Conservation (phyloP, 2,888 invertebrate species). For the Chrysina gloriosa region DNA sequence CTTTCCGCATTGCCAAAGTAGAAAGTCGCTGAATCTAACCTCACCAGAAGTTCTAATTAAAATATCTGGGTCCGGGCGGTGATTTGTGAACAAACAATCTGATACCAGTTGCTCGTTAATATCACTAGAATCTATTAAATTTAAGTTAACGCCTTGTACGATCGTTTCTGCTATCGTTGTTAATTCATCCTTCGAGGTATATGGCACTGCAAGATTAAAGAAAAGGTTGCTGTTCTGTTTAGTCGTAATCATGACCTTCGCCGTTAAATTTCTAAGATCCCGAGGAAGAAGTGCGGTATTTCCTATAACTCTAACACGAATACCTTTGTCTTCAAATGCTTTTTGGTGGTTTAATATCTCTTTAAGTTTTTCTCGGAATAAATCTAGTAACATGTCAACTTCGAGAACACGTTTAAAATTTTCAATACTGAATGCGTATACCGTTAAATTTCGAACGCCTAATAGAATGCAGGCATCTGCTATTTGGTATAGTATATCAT, state of each 20-base stretch:
- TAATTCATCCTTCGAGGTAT: conserved; percentile 89
- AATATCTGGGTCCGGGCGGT: conserved; percentile 69
- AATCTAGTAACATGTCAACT: conserved; percentile 86
- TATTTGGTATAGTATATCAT: conserved; percentile 84
- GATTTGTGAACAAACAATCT: conserved; percentile 80
- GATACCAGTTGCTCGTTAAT: conserved; percentile 82
- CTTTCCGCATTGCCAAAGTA: background rate
- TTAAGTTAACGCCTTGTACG: conserved; percentile 74
- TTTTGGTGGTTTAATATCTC: conserved; percentile 82
- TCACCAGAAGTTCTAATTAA: background rate
- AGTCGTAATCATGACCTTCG: conserved; percentile 83
- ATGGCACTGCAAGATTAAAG: conserved; percentile 88
- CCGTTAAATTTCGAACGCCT: conserved; percentile 93
- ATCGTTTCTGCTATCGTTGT: conserved; percentile 77
- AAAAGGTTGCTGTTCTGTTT: conserved; percentile 80
- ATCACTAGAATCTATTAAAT: conserved; percentile 75
- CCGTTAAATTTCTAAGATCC: conserved; percentile 80
- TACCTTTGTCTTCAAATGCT: conserved; percentile 85
- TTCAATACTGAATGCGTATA: conserved; percentile 99
- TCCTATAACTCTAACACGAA: conserved; percentile 88
- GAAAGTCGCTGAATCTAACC: background rate
- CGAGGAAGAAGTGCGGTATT: conserved; percentile 83
- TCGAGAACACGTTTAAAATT: conserved; percentile 93
- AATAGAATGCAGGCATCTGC: conserved; percentile 87
- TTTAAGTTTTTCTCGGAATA: conserved; percentile 88